Conservation (phyloP, 1,140 invertebrate genomes). For the Drosophila santomea region DNA sequence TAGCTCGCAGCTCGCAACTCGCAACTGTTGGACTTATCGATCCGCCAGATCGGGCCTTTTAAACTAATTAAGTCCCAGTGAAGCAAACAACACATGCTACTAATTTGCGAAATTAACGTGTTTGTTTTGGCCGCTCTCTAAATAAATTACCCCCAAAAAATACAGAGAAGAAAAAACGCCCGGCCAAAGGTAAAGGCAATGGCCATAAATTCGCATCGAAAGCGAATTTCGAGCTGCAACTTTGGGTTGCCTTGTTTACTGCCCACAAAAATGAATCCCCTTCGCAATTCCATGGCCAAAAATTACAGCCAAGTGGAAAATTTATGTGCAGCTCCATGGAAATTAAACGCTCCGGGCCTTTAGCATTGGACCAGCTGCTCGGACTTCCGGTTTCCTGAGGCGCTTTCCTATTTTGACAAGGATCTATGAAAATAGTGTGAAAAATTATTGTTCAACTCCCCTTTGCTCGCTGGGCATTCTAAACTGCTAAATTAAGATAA, state of each 20-base stretch:
- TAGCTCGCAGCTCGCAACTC: background rate
- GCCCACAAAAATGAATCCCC: slow-evolving; percentile 20
- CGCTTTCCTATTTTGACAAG: slow-evolving; percentile 43
- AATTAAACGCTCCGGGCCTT: slow-evolving; percentile 60
- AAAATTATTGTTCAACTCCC: slow-evolving; percentile 53
- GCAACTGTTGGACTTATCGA: slow-evolving; percentile 79
- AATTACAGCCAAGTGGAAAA: slow-evolving; percentile 64
- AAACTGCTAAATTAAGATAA: slow-evolving; percentile 71
- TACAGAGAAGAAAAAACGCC: slow-evolving; percentile 5
- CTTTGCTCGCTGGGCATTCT: slow-evolving; percentile 11
- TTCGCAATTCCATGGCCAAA: slow-evolving; percentile 12
- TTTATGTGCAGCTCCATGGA: slow-evolving; percentile 69
- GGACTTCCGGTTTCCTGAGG: slow-evolving; percentile 44
- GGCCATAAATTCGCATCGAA: slow-evolving; percentile 72
- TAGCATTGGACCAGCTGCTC: slow-evolving; percentile 50
- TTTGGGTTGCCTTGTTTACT: slow-evolving; percentile 69
- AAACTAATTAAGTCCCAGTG: slow-evolving; percentile 71
- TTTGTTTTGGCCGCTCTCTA: slow-evolving; percentile 66
- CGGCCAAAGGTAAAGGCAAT: slow-evolving; percentile 53
- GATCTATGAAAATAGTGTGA: slow-evolving; percentile 66
- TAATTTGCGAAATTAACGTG: slow-evolving; percentile 76
- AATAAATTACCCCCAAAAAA: slow-evolving; percentile 60
- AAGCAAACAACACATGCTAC: slow-evolving; percentile 66
- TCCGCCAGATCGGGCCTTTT: slow-evolving; percentile 58
- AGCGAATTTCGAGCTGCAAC: slow-evolving; percentile 62